Evolutionary conservation across 2,888 invertebrate genomes (phyloP).

Genomic region (Drosophila rellima): DNA sequence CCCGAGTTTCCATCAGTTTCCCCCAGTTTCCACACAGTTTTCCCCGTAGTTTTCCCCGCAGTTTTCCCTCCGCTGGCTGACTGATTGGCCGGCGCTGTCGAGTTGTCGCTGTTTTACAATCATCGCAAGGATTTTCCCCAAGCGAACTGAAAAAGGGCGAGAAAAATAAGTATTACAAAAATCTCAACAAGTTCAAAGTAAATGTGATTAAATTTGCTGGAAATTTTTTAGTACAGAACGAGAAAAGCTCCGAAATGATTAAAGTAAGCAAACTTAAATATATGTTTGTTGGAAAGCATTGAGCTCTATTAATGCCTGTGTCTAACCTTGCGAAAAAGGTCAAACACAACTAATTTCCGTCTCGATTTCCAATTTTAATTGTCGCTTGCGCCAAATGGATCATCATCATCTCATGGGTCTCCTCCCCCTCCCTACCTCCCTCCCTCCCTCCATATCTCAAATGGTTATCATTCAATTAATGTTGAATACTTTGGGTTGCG

Average conservation of each 20-base stretch:
- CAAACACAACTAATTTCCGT: constrained; percentile 60
- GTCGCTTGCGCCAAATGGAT: constrained; percentile 55
- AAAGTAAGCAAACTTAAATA: not conserved
- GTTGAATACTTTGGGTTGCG: constrained; percentile 27
- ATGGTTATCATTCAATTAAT: constrained; percentile 70
- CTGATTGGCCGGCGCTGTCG: constrained; percentile 67
- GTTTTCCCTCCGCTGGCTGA: constrained; percentile 28
- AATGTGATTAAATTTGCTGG: constrained; percentile 39
- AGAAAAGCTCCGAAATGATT: not conserved
- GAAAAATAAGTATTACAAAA: constrained; percentile 49
- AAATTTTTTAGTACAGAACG: not conserved
- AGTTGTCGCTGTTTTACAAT: constrained; percentile 46
- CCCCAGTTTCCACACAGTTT: not conserved
- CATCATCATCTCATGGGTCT: constrained; percentile 40
- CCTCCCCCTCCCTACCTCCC: constrained; percentile 7
- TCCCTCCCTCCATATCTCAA: not conserved
- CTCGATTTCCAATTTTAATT: constrained; percentile 63
- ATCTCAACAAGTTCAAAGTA: constrained; percentile 61
- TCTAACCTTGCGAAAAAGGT: constrained; percentile 56
- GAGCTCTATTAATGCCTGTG: constrained; percentile 24
- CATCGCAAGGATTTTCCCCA: constrained; percentile 49
- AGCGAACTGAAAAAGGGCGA: not conserved
- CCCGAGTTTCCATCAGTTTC: constrained; percentile 1
- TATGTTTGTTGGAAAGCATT: not conserved
- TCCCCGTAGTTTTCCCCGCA: not conserved